Percentiles rank a stretch among this genome's conserved stretches.
These are phyloP conservation scores for Hemaris fuciformis DNA, from an alignment of 2,888 invertebrate species.

Conservation along the genomic window DNA sequence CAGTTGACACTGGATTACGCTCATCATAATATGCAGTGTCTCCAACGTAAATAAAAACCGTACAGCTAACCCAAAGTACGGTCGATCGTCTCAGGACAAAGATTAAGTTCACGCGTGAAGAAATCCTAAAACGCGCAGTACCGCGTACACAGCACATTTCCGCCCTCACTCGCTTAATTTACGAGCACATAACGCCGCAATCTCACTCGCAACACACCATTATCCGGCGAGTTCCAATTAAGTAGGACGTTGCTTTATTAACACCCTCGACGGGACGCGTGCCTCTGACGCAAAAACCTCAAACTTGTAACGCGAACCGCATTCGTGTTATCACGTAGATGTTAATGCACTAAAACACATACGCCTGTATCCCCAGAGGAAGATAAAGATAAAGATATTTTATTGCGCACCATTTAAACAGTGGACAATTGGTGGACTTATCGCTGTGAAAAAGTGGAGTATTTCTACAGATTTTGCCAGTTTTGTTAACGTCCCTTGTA, in stretches of 20 bases:
- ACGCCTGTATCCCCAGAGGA: no score
- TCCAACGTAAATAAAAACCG: no score
- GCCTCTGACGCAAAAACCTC: neutral
- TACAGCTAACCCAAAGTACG: no score
- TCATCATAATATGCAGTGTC: no score
- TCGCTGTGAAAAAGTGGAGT: no score
- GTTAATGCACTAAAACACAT: no score
- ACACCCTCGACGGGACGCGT: constrained; percentile 25
- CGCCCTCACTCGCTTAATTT: constrained; percentile 41
- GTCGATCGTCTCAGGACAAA: neutral
- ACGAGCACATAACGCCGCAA: constrained; percentile 56
- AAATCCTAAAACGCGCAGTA: constrained; percentile 4
- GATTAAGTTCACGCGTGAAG: neutral
- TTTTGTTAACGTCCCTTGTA: no score
- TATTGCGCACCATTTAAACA: no score
- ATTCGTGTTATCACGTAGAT: neutral
- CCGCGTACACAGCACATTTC: neutral
- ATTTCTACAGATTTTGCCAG: no score
- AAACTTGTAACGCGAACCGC: neutral
- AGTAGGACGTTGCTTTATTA: constrained; percentile 53
- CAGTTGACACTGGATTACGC: no score
- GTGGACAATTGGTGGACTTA: no score
- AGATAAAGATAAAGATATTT: no score
- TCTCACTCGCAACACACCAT: constrained; percentile 53
- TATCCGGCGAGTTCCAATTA: constrained; percentile 53